Conservation (phyloP, 2,797 vertebrate genomes). For the Coreius guichenoti region DNA sequence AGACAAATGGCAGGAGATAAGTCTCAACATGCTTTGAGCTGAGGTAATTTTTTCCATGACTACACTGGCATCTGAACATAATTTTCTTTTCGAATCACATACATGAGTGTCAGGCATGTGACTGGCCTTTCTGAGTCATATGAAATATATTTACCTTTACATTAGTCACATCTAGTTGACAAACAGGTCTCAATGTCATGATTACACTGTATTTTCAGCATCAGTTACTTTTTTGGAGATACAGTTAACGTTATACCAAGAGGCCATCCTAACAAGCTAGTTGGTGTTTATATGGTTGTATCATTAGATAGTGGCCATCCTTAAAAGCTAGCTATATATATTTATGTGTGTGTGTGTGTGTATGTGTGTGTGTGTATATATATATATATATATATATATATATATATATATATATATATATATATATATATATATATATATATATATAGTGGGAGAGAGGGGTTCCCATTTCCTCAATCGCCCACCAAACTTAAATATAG, state of each 20-base stretch:
- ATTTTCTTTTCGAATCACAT: not conserved
- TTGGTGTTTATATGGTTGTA: too few species aligned
- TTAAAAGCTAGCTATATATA: too few species aligned
- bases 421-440: not conserved
- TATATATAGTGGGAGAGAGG: too few species aligned
- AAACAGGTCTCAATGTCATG: not conserved
- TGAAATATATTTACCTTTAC: not conserved
- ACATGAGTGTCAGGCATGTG: not conserved
- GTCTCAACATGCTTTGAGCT: slow-evolving; percentile 1
- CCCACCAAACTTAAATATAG: slow-evolving; percentile 38
- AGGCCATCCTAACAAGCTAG: not conserved
- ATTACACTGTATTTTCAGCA: slow-evolving; percentile 48
- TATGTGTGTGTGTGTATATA: too few species aligned
- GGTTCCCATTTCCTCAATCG: not conserved
- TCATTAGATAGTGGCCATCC: too few species aligned
- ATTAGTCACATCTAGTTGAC: slow-evolving; percentile 10
- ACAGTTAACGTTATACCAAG: not conserved
- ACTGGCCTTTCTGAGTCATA: slow-evolving; percentile 20
- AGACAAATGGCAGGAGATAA: not conserved
- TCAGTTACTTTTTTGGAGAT: not conserved
- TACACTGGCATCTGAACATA: not conserved
- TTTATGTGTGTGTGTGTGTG: too few species aligned
- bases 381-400: too few species aligned
- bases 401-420: too few species aligned
- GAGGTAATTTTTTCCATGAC: slow-evolving; percentile 34